Evolutionary conservation across 1,140 invertebrate species (phyloP).

Genomic region (Papilio xuthus): DNA sequence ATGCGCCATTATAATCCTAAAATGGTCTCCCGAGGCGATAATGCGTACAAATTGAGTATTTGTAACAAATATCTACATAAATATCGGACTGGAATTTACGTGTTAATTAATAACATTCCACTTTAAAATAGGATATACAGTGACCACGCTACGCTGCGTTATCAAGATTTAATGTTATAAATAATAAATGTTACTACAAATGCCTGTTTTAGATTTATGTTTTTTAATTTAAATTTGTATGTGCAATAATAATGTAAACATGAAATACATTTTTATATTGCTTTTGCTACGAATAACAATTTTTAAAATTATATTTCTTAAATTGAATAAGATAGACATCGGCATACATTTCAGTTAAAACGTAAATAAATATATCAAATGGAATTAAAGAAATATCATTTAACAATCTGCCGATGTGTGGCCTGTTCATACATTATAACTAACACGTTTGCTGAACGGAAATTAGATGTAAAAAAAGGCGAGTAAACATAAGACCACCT

Average conservation of each 20-base stretch:
- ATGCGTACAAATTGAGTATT: constrained; percentile 35
- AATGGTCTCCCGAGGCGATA: constrained; percentile 36
- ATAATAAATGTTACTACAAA: background rate
- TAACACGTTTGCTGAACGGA: constrained; percentile 35
- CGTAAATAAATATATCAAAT: constrained; percentile 1
- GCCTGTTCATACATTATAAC: background rate
- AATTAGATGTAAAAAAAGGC: constrained; percentile 29
- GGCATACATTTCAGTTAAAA: constrained; percentile 23
- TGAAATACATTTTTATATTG: too few relatives aligned
- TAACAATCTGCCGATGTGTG: constrained; percentile 18
- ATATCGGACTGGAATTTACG: constrained; percentile 13
- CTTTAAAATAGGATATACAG: constrained; percentile 12
- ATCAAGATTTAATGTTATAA: background rate
- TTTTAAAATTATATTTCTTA: too few relatives aligned
- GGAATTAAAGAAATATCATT: constrained; percentile 16
- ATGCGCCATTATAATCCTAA: constrained; percentile 33
- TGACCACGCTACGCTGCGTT: constrained; percentile 17
- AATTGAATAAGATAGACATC: background rate
- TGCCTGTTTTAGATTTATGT: background rate
- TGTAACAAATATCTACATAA: constrained; percentile 28
- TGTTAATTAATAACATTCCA: constrained; percentile 30
- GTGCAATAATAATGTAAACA: background rate
- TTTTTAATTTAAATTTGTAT: background rate
- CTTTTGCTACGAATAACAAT: too few relatives aligned
- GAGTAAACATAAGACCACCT: constrained; percentile 28